Base-by-base conservation (phyloP, 2,888 invertebrate species). In the Diaprepes abbreviatus region DNA sequence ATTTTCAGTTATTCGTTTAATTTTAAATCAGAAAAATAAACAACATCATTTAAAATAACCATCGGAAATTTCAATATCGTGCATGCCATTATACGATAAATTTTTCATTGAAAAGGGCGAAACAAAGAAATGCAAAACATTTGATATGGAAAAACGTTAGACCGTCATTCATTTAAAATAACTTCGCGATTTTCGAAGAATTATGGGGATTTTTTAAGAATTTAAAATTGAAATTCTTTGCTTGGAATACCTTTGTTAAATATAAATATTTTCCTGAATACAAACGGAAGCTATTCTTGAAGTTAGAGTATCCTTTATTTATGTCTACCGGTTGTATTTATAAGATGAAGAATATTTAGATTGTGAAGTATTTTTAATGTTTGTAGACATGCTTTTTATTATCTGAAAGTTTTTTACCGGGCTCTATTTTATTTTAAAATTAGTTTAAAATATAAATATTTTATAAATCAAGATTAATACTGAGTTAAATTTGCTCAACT, bases 81-180 rank as follows among this genome's bases (percentile, higher is more conserved):
- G 43, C 43, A 33, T 55, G 45, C 12, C 16, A 55, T 31, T 40
- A 43, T 21, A 31, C 55, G 38, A 45, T 64, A 64, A 45, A 55
- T 55, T 19, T 55, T 54, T 21, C 45, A 40, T 33, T 40, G 55
- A 17, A 19, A 28, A 33, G 12, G n/a, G 12, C 21, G n/a, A 21
- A 55, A 54, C 21, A 64, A 66, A 68, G 55, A 68, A 57, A 68
- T 68, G 68, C 54, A 57, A 68, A 68, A 45, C 36, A 68, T 68
- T 68, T 67, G 50, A 19, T 55, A 65, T 31, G 28, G 28, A 57
- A 66, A 45, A 68, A 62, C 17, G 24, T 38, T 35, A 52, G 38
- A 43, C 43, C 48, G 48, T 54, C 55, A 28, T 55, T 50, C 35
- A 24, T 63, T 68, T 55, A 43, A 57, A 54, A 68, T 63, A 68